Base-by-base conservation (phyloP, 1,140 invertebrate genomes). In the Rhagoletis zephyria region DNA sequence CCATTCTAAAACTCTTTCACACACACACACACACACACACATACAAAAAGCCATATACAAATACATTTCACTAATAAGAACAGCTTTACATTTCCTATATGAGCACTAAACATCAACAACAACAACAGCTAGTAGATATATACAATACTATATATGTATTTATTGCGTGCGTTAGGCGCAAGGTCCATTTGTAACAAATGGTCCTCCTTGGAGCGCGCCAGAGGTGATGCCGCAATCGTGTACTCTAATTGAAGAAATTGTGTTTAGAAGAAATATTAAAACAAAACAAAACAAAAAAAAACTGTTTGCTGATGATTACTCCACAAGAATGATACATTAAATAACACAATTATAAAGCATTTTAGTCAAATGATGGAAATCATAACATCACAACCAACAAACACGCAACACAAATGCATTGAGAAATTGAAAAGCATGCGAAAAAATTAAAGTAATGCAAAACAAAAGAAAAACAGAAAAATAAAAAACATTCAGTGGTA, bases 51-150 rank as follows among this genome's bases (percentile, higher is more conserved):
- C 61, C 30, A 63, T 63, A 30, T 48, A 51, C 51, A 59, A 7
- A 85, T 19, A n/a, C 59, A 60, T 5, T 30, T 7, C 51, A 10
- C 51, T 56, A 45, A 74, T 30, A 30, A 30, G 30, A 30, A 16
- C 10, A 48, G 42, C 42, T 16, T 5, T 12, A 74, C 45, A 48
- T 74, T 45, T 48, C 70, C 40, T n/a, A 48, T 74, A 74, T 48
- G 45, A 48, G 10, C 16, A 74, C 40, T 40, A 63, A 88, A 87
- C 64, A 88, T 85, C 19, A 88, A 86, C 81, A 88, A 86, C 65
- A 70, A 74, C 61, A 85, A 87, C 64, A 87, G 63, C 48, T 63
- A 61, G 67, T 81, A 85, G 48, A 63, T 64, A 59, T 45, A 87
- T 59, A 61, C 42, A 87, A 19, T n/a, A 65, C n/a, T 30, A 70